Percentiles rank a stretch among this genome's conserved stretches.
Evolutionary conservation across 2,113 vertebrate species (phyloP).

Genomic region (Percopsis transmontana): DNA sequence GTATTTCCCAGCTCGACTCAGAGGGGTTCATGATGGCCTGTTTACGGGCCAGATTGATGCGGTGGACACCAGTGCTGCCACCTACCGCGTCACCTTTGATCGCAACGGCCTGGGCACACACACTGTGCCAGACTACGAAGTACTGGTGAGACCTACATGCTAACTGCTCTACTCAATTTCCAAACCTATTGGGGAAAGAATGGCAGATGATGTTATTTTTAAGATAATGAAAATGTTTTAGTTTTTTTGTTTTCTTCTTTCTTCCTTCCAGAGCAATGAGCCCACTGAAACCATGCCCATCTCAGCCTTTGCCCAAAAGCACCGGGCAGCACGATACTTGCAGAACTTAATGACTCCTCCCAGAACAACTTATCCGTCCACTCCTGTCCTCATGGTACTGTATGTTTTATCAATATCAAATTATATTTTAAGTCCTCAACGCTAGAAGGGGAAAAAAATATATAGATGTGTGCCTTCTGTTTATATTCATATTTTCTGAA

Average conservation of each 20-base stretch:
- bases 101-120: conserved; percentile 95
- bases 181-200: background rate
- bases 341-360: conserved; percentile 89
- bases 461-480: background rate
- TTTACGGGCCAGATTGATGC: conserved; percentile 98
- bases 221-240: background rate
- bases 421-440: no score
- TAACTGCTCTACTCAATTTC: background rate
- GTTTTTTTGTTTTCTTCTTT: background rate
- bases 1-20: conserved; percentile 85
- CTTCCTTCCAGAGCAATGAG: conserved; percentile 87
- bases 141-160: conserved; percentile 84
- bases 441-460: no score
- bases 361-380: conserved; percentile 83
- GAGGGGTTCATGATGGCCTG: conserved; percentile 92
- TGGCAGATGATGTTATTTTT: background rate
- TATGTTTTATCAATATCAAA: background rate
- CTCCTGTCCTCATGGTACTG: conserved; percentile 87
- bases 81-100: conserved; percentile 97
- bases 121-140: conserved; percentile 97
- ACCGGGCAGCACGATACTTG: conserved; percentile 86
- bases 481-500: background rate
- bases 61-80: conserved; percentile 94
- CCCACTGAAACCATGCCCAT: conserved; percentile 99
- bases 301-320: conserved; percentile 96